Evolutionary conservation across 2,113 vertebrate genomes (phyloP), one percentile per base, ranked within the genome.

Genomic region (Erpornis zantholeuca): DNA sequence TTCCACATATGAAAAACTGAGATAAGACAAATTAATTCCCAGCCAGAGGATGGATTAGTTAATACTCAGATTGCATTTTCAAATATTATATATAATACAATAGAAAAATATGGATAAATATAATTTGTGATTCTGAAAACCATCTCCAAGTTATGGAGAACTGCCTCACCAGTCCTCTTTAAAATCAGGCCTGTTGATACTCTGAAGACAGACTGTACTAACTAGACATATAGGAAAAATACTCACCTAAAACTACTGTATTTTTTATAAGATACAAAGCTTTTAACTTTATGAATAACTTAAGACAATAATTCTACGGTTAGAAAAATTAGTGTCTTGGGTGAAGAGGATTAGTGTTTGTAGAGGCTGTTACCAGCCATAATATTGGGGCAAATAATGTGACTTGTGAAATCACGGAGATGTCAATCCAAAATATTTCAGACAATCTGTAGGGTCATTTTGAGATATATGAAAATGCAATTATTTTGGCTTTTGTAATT

Each of bases 21-120:
- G 77, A 92, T 87, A 87, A 95, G 64, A 36, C 45, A 63, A 81
- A 52, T 94, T 92, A 94, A 94, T 91, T 94, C 73, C 33, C 66
- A 91, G 61, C 45, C 69, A 72, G 91, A 71, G 88, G 80, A 78
- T 87, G 61, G 33, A 61, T 94, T 94, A 89, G 6, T 86, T 95
- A 82, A 84, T 84, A 88, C 53, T 89, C 69, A 79, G 73, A 68
- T 72, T 68, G 23, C 36, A 53, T 89, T 92, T 86, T 54, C 9
- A 91, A 95, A 68, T 84, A 60, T 10, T 56, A 76, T 82, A 53
- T 45, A 38, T 57, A 79, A 38, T 22, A 52, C 13, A 16, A 29
- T 31, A n/a, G 13, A 61, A 87, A 89, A 94, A 7, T 65, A 36
- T 25, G 35, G 53, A 50, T 81, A 82, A 89, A 78, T 72, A 23